Percentiles rank a stretch among this genome's conserved stretches.
Conservation (phyloP, 1,140 invertebrate species). For the Hirudo medicinalis region DNA sequence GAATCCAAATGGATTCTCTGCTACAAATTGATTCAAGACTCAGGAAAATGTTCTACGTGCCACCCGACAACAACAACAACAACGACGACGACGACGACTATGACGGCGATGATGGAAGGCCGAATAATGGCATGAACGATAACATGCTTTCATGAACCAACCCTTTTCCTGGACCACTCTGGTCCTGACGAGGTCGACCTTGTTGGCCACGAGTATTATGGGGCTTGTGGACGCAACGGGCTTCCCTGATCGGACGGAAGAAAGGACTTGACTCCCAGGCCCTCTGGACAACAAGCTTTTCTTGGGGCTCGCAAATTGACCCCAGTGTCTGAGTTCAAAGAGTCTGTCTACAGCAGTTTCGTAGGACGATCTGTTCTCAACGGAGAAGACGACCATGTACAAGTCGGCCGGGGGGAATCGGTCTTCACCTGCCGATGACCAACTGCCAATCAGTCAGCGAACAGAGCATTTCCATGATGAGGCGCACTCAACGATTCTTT, state of each 20-base stretch:
- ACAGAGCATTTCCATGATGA: too few species aligned
- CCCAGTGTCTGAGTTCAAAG: background rate
- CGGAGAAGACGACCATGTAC: constrained; percentile 80
- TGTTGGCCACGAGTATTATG: constrained; percentile 88
- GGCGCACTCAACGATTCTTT: too few species aligned
- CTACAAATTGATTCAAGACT: too few species aligned
- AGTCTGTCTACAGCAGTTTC: constrained; percentile 27
- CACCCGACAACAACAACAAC: too few species aligned
- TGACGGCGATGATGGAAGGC: too few species aligned
- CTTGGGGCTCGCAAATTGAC: background rate
- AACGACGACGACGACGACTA: too few species aligned
- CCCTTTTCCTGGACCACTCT: constrained; percentile 70
- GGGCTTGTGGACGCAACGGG: constrained; percentile 40
- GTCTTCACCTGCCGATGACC: background rate
- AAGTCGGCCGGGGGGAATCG: constrained; percentile 48
- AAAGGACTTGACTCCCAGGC: background rate
- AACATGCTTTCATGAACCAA: constrained; percentile 39
- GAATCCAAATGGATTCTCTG: too few species aligned
- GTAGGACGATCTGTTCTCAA: constrained; percentile 60
- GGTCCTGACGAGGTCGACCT: constrained; percentile 78
- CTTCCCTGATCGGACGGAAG: background rate
- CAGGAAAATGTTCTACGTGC: too few species aligned
- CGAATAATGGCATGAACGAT: too few species aligned
- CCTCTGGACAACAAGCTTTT: background rate
- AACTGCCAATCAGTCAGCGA: too few species aligned